phyloP scores from a whole-genome alignment of 2,113 vertebrate species.

The Hippocampus comes region DNA sequence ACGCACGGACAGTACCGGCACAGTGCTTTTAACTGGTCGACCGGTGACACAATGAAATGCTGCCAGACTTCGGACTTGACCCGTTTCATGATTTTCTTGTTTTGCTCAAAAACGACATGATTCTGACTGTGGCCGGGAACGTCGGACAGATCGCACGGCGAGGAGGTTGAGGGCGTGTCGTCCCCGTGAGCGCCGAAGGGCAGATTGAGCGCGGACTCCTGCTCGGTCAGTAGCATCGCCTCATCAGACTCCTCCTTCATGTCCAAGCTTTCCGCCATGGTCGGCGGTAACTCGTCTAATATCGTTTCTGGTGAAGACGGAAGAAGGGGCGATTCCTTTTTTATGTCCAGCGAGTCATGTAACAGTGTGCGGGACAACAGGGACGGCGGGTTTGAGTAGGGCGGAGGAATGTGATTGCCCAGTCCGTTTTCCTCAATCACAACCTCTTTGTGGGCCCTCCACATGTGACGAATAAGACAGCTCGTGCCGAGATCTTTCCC shows the following conservation, averaged over 20 bases:
- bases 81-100: slow-evolving; percentile 88
- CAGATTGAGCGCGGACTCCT: slow-evolving; percentile 69
- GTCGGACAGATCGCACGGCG: slow-evolving; percentile 74
- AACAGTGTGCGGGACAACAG: slow-evolving; percentile 77
- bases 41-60: slow-evolving; percentile 86
- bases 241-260: slow-evolving; percentile 78
- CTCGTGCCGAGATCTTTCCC: slow-evolving; percentile 95
- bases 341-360: slow-evolving; percentile 72
- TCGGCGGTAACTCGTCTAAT: slow-evolving; percentile 66
- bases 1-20: slow-evolving; percentile 88
- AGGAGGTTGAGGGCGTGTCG: slow-evolving; percentile 67
- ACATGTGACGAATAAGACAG: slow-evolving; percentile 96
- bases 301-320: slow-evolving; percentile 81
- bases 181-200: slow-evolving; percentile 75
- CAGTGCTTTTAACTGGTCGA: slow-evolving; percentile 88
- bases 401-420: slow-evolving; percentile 82
- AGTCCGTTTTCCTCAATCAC: slow-evolving; percentile 92
- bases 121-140: slow-evolving; percentile 65
- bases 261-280: slow-evolving; percentile 56
- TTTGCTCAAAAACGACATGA: slow-evolving; percentile 85
- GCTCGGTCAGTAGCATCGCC: slow-evolving; percentile 68
- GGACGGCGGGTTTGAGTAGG: slow-evolving; percentile 82
- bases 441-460: slow-evolving; percentile 92
- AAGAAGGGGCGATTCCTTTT: slow-evolving; percentile 68
- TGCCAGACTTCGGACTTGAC: slow-evolving; percentile 96